These are phyloP conservation scores for Laticauda colubrina DNA, from an alignment of 2,113 vertebrate species.

Conservation along the genomic window DNA sequence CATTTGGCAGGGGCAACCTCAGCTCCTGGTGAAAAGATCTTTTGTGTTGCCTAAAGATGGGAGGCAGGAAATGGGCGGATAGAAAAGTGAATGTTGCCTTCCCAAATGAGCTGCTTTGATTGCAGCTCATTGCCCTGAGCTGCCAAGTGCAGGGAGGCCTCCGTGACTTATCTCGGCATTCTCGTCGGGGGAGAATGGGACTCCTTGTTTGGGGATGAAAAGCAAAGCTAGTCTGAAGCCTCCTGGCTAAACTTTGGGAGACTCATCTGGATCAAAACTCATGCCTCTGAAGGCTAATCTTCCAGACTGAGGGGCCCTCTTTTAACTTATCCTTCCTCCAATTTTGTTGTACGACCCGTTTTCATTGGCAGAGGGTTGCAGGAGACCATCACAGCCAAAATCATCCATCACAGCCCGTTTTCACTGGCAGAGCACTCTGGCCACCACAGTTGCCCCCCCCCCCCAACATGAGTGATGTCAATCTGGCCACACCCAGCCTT, in stretches of 20 bases:
- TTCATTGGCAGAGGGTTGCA: too few relatives aligned
- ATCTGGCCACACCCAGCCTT: too few relatives aligned
- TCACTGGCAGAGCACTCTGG: too few relatives aligned
- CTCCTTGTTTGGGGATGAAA: slow-evolving; percentile 28
- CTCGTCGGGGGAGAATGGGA: background rate
- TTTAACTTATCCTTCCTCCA: background rate
- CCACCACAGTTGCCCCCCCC: too few relatives aligned
- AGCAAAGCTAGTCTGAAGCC: slow-evolving; percentile 30
- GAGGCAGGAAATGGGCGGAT: slow-evolving; percentile 51
- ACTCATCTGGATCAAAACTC: slow-evolving; percentile 31
- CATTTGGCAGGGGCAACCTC: slow-evolving; percentile 22
- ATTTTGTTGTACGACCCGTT: too few relatives aligned
- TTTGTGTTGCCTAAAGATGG: slow-evolving; percentile 42
- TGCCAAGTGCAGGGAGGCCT: background rate
- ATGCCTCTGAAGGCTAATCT: slow-evolving; percentile 6
- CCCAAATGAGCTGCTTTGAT: slow-evolving; percentile 50
- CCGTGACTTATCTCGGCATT: slow-evolving; percentile 18
- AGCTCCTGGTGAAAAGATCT: slow-evolving; percentile 46
- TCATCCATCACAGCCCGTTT: too few relatives aligned
- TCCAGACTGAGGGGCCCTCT: slow-evolving; percentile 6
- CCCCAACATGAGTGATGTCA: too few relatives aligned
- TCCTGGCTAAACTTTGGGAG: slow-evolving; percentile 30
- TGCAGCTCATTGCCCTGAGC: slow-evolving; percentile 33
- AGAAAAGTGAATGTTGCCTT: slow-evolving; percentile 47
- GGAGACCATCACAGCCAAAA: too few relatives aligned